Evolutionary conservation across 2,113 vertebrate genomes (phyloP).

Genomic region (Camelus bactrianus): DNA sequence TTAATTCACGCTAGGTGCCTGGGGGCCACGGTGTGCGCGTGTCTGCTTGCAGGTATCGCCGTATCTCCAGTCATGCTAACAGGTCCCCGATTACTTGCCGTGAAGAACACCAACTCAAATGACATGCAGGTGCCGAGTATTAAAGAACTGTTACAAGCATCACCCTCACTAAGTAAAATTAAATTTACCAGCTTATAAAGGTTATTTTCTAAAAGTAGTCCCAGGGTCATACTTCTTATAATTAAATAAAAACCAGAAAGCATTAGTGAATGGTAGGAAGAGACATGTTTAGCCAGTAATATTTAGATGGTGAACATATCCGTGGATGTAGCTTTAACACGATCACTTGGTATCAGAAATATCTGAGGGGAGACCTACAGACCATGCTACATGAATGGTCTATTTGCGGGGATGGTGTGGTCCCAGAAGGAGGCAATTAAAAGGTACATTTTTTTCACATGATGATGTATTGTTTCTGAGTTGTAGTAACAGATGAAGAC

Average conservation of each 20-base stretch:
- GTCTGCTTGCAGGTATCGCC: background rate
- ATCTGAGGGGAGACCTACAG: background rate
- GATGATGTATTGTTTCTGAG: background rate
- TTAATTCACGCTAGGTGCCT: background rate
- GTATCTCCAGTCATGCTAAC: background rate
- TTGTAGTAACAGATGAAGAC: background rate
- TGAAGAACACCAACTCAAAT: background rate
- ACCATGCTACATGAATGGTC: background rate
- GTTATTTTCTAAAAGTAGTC: slow-evolving; percentile 54
- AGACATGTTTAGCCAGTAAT: background rate
- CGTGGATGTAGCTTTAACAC: background rate
- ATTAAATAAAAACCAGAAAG: slow-evolving; percentile 38
- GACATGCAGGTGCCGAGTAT: background rate
- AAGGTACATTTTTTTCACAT: background rate
- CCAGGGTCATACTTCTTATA: background rate
- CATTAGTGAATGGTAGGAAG: background rate
- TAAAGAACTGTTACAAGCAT: background rate
- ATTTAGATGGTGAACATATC: background rate
- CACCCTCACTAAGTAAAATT: background rate
- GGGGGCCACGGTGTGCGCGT: background rate
- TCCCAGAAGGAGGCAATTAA: background rate
- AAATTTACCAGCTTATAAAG: background rate
- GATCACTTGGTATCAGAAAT: background rate
- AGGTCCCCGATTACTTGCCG: background rate
- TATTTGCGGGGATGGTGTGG: background rate